phyloP scores from a whole-genome alignment of 2,113 vertebrate genomes.

The Odobenus rosmarus region DNA sequence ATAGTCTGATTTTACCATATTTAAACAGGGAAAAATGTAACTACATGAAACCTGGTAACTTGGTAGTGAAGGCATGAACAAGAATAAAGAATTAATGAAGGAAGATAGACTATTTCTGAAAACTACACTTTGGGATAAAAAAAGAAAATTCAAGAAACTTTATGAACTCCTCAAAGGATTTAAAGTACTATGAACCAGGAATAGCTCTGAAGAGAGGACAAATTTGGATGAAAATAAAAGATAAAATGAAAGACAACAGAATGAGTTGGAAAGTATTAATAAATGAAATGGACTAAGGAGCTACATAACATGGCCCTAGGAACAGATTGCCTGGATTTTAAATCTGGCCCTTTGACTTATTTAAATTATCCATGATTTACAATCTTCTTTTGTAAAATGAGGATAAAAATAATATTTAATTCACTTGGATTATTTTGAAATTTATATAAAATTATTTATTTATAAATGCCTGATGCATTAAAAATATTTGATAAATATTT shows the following conservation, averaged over 20 bases:
- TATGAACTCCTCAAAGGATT: neutral
- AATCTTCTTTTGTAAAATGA: neutral
- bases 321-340: neutral
- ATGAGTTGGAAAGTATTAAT: neutral
- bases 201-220: neutral
- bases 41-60: neutral
- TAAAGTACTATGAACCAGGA: neutral
- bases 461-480: neutral
- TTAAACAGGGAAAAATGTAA: neutral
- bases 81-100: neutral
- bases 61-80: neutral
- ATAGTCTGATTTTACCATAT: neutral
- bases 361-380: neutral
- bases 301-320: neutral
- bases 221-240: neutral
- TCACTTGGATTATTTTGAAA: neutral
- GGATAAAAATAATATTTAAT: neutral
- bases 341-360: neutral
- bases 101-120: neutral
- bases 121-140: neutral
- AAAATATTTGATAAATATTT: neutral
- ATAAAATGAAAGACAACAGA: neutral
- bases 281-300: neutral
- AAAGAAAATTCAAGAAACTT: neutral
- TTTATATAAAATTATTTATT: neutral